Percentiles rank a stretch among this genome's conserved stretches.
phyloP scores from a whole-genome alignment of 2,888 invertebrate species.

The Coecobrya sp. region DNA sequence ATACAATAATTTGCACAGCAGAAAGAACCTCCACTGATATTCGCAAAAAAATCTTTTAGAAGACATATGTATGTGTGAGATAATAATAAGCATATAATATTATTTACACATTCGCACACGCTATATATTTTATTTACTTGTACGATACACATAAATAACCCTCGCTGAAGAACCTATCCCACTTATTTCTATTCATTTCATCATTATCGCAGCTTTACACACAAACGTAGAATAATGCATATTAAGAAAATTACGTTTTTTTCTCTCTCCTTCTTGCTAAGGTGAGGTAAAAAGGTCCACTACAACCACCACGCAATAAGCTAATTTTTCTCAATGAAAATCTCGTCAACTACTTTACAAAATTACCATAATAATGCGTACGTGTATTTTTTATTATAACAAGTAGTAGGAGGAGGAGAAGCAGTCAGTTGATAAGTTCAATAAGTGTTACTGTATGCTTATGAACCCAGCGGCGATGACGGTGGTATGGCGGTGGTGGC shows the following conservation, averaged over 20 bases:
- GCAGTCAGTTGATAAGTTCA: slow-evolving; percentile 45
- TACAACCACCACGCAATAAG: slow-evolving; percentile 65
- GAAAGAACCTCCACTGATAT: slow-evolving; percentile 27
- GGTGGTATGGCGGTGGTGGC: slow-evolving; percentile 43
- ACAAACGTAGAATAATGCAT: slow-evolving; percentile 46
- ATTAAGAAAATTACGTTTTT: slow-evolving; percentile 71
- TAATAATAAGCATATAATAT: slow-evolving; percentile 29
- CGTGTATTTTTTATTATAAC: slow-evolving; percentile 65
- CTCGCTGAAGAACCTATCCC: slow-evolving; percentile 73
- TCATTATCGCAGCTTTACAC: slow-evolving; percentile 53
- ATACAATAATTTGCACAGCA: slow-evolving; percentile 62
- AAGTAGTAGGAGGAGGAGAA: slow-evolving; percentile 47
- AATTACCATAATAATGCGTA: slow-evolving; percentile 66
- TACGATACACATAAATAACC: slow-evolving; percentile 67
- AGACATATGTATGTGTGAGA: slow-evolving; percentile 16
- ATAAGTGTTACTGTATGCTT: slow-evolving; percentile 4
- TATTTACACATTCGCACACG: slow-evolving; percentile 48
- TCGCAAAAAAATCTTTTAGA: not conserved
- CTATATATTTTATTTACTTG: slow-evolving; percentile 64
- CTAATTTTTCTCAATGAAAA: slow-evolving; percentile 82
- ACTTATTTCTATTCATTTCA: slow-evolving; percentile 67
- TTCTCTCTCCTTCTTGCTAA: slow-evolving; percentile 57
- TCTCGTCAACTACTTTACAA: slow-evolving; percentile 54
- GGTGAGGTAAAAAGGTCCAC: slow-evolving; percentile 74
- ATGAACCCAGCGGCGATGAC: slow-evolving; percentile 57